These are phyloP conservation scores for Thysanoteuthis rhombus DNA, from an alignment of 2,888 invertebrate genomes.

Conservation along the genomic window DNA sequence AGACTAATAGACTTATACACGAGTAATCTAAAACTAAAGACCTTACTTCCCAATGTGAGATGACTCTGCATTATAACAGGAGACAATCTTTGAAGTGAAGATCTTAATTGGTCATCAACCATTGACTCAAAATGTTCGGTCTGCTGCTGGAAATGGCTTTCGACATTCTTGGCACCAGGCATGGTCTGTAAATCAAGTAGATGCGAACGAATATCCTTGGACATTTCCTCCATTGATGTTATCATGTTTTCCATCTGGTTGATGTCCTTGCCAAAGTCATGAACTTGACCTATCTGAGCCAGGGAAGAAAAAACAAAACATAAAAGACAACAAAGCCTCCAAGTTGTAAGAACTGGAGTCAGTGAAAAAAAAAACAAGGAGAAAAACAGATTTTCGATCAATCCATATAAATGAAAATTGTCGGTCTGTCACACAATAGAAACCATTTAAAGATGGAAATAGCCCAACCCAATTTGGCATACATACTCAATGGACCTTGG, in stretches of 20 bases:
- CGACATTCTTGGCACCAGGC: background rate
- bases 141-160: background rate
- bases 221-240: constrained; percentile 2
- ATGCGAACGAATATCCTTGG: background rate
- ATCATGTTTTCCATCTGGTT: constrained; percentile 21
- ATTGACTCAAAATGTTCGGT: background rate
- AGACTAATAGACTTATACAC: no score
- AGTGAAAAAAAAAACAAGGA: no score
- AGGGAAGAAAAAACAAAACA: background rate
- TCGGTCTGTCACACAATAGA: no score
- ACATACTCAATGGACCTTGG: no score
- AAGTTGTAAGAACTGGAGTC: no score
- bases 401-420: no score
- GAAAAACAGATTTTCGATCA: no score
- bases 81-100: background rate
- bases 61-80: background rate
- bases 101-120: background rate
- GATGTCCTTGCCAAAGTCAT: constrained; percentile 17
- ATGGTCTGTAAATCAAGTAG: constrained; percentile 14
- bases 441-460: no score
- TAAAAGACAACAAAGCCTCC: background rate
- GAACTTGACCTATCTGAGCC: background rate
- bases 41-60: background rate
- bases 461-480: no score
- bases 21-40: background rate